Evolutionary conservation across 1,140 invertebrate species (phyloP), one percentile per base, ranked within the genome.

Genomic region (Nylanderia fulva): DNA sequence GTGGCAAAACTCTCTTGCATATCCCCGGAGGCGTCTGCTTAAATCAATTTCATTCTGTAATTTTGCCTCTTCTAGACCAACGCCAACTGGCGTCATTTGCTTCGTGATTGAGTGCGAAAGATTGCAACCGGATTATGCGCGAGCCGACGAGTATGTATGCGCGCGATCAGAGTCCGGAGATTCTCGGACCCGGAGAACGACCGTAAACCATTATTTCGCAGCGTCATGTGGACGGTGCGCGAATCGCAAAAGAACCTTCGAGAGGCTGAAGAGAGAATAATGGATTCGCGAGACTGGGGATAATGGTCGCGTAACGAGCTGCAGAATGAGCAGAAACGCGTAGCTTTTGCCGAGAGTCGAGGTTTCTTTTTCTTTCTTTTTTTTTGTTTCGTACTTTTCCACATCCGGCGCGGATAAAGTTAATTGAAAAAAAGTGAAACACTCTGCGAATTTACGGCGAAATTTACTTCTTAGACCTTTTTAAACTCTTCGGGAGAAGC

Each of bases 291-390:
- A 80, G 75, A 42, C 58, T 84, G 71, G 82, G 54, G 52, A 88
- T 89, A 91, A 91, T 91, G 85, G 87, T 61, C 77, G 68, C 21
- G 56, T 88, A 90, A 91, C 88, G 88, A 88, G 83, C 66, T 72
- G 63, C 36, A 60, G 83, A 83, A 87, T 68, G 77, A 83, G 69
- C 45, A 84, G 71, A 69, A 83, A 68, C 56, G 56, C 56, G 74
- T 18, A 72, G 74, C 84, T 85, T 86, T 85, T 60, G 64, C 54
- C 75, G 54, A 29, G 60, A 85, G 58, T 56, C 45, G 29, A 39
- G 21, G 18, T 18, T n/a, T n/a, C 45, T 48, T 48, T 56, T 69
- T n/a, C 15, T 69, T 39, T 52, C 33, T 66, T 58, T 83, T 39
- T 39, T 76, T n/a, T 18, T 2, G n/a, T n/a, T 0, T 2, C 45